Base-by-base conservation (phyloP, 2,888 invertebrate species). In the Agrochola lota region DNA sequence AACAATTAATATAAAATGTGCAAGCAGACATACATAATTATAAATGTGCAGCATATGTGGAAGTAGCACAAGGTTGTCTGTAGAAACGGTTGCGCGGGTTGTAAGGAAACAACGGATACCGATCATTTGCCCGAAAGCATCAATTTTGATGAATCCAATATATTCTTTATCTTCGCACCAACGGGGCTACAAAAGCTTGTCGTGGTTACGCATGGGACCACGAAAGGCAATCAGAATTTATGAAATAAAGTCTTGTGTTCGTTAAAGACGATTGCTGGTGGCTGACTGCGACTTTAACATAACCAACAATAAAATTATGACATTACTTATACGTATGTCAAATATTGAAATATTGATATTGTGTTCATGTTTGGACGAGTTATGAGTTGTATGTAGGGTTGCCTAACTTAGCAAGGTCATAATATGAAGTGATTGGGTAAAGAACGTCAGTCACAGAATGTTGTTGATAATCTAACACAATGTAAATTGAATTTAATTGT, bases 21-120 rank as follows among this genome's bases (percentile, higher is more conserved):
- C 89, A 91, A 89, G 88, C 90, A 91, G 89, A 89, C 86, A 90
- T 86, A 92, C 89, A 81, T 78, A 83, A 83, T 74, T 83, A 83
- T 78, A 90, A 90, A 91, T 91, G 92, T 90, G 91, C 91, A 91
- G 88, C 90, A 90, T 90, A 91, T 89, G 91, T 91, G 89, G 91
- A 95, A 94, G 93, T 94, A 89, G 95, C 90, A 94, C 95, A 95
- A 95, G 95, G 95, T 87, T 94, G 91, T 90, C 84, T 87, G 93
- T 93, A 94, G 94, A 94, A 94, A 94, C 90, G 89, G 88, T 88
- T 78, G 87, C 85, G 83, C 87, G 85, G 87, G 79, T 87, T 88
- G 87, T 89, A 91, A 91, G 90, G 90, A 92, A 94, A 93, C 90
- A 92, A 88, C 92, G 91, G 92, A 92, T 91, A 90, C 85, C 78